phyloP scores from a whole-genome alignment of 2,113 vertebrate species.

The Myxocyprinus asiaticus region DNA sequence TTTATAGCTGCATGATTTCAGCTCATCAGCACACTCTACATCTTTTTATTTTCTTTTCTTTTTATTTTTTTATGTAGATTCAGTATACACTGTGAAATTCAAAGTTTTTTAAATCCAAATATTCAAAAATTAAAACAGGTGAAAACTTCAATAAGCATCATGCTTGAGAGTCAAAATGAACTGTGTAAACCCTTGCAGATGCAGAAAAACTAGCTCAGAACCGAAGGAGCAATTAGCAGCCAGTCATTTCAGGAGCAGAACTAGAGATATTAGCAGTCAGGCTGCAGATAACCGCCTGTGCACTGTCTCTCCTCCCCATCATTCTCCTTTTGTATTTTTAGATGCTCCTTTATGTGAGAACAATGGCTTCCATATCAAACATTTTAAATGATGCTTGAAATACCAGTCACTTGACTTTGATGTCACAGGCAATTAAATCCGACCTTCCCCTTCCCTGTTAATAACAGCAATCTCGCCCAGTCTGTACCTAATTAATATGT shows the following conservation, averaged over 20 bases:
- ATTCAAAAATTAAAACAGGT: background rate
- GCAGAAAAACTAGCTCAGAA: conserved; percentile 44
- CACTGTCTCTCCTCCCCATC: conserved; percentile 88
- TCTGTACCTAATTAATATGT: conserved; percentile 99
- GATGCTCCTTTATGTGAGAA: conserved; percentile 96
- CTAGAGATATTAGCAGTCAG: conserved; percentile 83
- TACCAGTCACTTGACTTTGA: conserved; percentile 99
- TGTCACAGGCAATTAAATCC: conserved; percentile 99
- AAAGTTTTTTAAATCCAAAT: background rate
- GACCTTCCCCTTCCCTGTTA: conserved; percentile 97
- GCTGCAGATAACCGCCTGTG: conserved; percentile 80
- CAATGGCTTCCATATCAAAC: conserved; percentile 99
- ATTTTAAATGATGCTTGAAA: conserved; percentile 99
- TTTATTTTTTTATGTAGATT: too few relatives aligned
- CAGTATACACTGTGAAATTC: too few relatives aligned
- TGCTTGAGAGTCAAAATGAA: background rate
- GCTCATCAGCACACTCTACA: background rate
- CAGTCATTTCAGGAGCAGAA: conserved; percentile 75
- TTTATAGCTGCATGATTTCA: background rate
- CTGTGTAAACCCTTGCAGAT: background rate
- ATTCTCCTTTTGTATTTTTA: conserved; percentile 96
- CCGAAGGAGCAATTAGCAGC: conserved; percentile 73
- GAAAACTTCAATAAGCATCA: background rate
- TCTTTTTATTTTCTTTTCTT: too few relatives aligned
- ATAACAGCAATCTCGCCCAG: conserved; percentile 99